Base-by-base conservation (phyloP, 2,113 vertebrate genomes). In the Corythaeola cristata region DNA sequence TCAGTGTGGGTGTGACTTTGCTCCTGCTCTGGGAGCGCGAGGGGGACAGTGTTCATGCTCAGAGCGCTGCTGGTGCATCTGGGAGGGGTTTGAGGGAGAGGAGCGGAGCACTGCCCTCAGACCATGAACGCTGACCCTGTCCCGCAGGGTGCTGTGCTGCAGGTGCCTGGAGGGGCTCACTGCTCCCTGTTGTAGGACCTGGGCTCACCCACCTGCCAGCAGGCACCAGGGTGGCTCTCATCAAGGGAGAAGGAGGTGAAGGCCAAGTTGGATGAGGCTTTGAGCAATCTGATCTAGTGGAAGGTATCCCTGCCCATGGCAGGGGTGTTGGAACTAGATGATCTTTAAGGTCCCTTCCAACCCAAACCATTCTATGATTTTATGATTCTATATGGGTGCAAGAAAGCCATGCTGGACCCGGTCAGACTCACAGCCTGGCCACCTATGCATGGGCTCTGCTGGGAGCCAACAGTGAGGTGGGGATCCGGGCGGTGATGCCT, bases 111-210 rank as follows among this genome's bases (percentile, higher is more conserved):
- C 53, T 73, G 66, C 14, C 15, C 32, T 32, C 47, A 53, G 33
- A 53, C 37, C 2, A 3, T 0, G 0, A 58, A 52, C 1, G 1
- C 45, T 3, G 3, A 27, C n/a, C 18, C 41, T 45, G 32, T n/a
- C 0, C 4, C 4, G 1, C 49, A 28, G 84, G 23, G 28, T 15
- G 27, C 87, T 82, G 52, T 3, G 27, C 33, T 62, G 39, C 41
- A 32, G 45, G 50, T 1, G 5, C 47, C 50, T 32, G 30, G 69
- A 76, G 44, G 45, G 55, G 18, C 30, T 93, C 7, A 3, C 21
- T 62, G 68, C 60, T 85, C 33, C 53, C 47, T 0, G 0, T 2
- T 20, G 24, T 33, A 59, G 62, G 74, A 47, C 44, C 44, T 41
- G 62, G 37, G 45, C 52, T 58, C 3, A 1, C 16, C 33, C 60